Base-by-base conservation (phyloP, 2,797 vertebrate species). In the Cephalopachus bancanus region DNA sequence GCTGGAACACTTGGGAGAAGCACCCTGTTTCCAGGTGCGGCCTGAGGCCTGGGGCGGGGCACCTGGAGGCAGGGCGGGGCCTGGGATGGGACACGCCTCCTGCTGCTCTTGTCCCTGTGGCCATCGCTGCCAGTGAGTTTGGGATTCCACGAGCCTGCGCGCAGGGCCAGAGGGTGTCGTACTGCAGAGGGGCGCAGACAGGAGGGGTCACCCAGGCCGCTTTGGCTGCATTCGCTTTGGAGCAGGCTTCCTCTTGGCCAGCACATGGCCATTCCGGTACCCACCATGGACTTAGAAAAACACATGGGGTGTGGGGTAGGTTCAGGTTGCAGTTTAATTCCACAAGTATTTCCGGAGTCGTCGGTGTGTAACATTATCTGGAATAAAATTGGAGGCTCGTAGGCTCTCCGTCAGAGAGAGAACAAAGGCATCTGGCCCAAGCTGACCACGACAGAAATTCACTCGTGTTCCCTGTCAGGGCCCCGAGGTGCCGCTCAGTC, bases 251-350 rank as follows among this genome's bases (percentile, higher is more conserved):
- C 7, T n/a, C 57, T 94, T 88, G 75, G 78, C 55, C 81, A 95
- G n/a, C 71, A 22, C 12, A 24, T 37, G 71, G 33, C 69, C 57
- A 76, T 89, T 91, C 95, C 53, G 88, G 17, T 96, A 62, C 72
- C 22, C n/a, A 49, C 30, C 93, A 20, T 83, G 89, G 84, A 92
- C 96, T 95, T 91, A 83, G 78, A n/a, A 80, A 78, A 65, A 69
- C 33, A 79, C 44, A 53, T 22, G 30, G 33, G 20, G 10, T 72
- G 53, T 83, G 51, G 80, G 94, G 5, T 49, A 44, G 62, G 72
- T 83, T 94, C 89, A 84, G 65, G 65, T 88, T 92, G 78, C 22
- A 95, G n/a, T 87, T 92, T 88, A 83, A 72, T 91, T 86, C 53
- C 37, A 69, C 44, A 89, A n/a, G 65, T 91, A 76, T 91, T 83